Conservation (phyloP, 2,888 invertebrate species). For the Pinctada fucata region DNA sequence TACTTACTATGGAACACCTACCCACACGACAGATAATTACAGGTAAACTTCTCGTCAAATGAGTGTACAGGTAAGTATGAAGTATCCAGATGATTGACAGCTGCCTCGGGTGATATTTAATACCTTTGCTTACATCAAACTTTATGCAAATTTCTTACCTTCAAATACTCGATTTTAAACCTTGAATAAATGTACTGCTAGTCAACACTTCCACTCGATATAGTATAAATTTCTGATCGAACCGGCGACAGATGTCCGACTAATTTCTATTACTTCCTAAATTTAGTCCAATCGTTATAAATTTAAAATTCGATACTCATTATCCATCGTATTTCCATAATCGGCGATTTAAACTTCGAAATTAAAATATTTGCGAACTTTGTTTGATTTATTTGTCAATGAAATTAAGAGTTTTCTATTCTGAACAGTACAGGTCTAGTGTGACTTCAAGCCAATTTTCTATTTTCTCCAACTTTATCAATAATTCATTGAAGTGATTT, state of each 20-base stretch:
- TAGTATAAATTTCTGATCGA: no score
- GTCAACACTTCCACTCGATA: no score
- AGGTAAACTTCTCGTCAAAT: slow-evolving; percentile 3
- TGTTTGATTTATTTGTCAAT: neutral
- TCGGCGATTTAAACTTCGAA: neutral
- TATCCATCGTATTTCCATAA: neutral
- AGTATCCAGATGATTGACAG: slow-evolving; percentile 9
- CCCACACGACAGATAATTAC: neutral
- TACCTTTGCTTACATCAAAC: neutral
- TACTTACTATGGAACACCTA: neutral
- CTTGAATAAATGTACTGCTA: no score
- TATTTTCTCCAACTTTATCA: slow-evolving; percentile 12
- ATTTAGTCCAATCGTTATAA: neutral
- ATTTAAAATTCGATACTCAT: neutral
- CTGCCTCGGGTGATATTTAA: slow-evolving; percentile 6
- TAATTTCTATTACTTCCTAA: neutral
- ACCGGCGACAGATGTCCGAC: neutral
- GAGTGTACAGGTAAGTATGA: neutral
- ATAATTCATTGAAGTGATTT: slow-evolving; percentile 26
- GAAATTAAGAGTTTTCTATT: neutral
- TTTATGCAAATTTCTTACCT: neutral
- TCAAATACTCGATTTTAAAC: neutral
- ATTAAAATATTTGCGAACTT: neutral
- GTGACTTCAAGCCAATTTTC: slow-evolving; percentile 1
- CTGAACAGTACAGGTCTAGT: neutral